Evolutionary conservation across 2,797 vertebrate genomes (phyloP).

Genomic region (Furcifer pardalis): DNA sequence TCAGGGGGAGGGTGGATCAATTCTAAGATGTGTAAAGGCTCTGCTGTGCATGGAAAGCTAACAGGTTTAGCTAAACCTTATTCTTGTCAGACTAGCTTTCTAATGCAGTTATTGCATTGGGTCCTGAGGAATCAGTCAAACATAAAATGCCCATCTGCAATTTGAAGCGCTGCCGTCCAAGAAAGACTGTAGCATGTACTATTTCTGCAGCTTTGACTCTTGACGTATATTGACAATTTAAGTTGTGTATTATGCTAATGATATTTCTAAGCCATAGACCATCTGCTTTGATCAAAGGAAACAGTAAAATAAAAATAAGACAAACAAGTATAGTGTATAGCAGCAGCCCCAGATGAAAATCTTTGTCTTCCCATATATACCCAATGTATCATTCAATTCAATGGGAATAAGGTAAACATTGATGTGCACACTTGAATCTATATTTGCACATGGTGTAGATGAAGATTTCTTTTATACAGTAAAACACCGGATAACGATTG

Average conservation of each 20-base stretch:
- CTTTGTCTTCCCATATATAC: neutral
- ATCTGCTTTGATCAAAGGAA: conserved; percentile 2
- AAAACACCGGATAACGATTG: too few species aligned
- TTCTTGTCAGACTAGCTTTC: neutral
- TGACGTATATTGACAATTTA: neutral
- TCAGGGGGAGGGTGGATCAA: neutral
- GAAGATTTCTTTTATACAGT: neutral
- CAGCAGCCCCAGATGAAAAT: neutral
- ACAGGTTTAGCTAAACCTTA: neutral
- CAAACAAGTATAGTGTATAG: neutral
- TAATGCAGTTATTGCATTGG: neutral
- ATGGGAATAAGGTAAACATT: neutral
- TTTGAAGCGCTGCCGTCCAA: neutral
- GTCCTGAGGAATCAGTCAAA: neutral
- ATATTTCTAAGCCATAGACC: neutral
- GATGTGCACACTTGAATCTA: neutral
- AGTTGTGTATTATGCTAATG: neutral
- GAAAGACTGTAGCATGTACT: neutral
- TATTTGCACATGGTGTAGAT: neutral
- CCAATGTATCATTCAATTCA: neutral
- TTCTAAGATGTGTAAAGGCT: neutral
- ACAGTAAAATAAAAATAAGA: neutral
- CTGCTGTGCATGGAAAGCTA: neutral
- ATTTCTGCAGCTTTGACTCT: neutral
- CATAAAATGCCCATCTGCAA: neutral